Percentiles rank a stretch among this genome's conserved stretches.
phyloP scores from a whole-genome alignment of 2,888 invertebrate species.

The Clistopyga incitator region DNA sequence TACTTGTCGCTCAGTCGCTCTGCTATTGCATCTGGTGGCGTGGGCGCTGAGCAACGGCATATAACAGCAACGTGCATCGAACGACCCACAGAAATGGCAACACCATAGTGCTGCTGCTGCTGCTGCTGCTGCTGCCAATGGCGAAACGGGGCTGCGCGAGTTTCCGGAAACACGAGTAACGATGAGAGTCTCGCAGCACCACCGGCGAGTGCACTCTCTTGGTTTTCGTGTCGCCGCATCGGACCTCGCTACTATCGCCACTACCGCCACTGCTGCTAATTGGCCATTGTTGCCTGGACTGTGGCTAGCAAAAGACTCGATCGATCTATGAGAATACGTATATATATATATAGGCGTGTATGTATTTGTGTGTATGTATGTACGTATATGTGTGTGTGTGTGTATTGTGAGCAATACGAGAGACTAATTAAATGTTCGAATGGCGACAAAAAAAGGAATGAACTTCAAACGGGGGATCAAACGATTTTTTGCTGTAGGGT shows the following conservation, averaged over 20 bases:
- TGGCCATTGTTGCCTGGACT: slow-evolving; percentile 7
- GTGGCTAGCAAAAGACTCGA: not conserved
- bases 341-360: not conserved
- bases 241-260: not conserved
- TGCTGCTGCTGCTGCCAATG: not conserved
- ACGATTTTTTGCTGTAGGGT: not conserved
- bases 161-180: slow-evolving; percentile 22
- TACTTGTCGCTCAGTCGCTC: slow-evolving; percentile 13
- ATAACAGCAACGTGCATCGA: slow-evolving; percentile 27
- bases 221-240: not conserved
- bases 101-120: not conserved
- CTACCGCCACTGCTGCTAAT: slow-evolving; percentile 10
- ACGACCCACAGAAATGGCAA: slow-evolving; percentile 26
- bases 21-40: not conserved
- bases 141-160: slow-evolving; percentile 10
- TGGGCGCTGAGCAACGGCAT: slow-evolving; percentile 9
- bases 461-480: not conserved
- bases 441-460: not conserved
- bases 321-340: not conserved
- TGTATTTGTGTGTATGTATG: not conserved
- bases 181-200: slow-evolving; percentile 1
- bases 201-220: slow-evolving; percentile 15
- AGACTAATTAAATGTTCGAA: slow-evolving; percentile 9
- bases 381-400: not conserved
- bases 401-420: not conserved